Percentiles rank a stretch among this genome's conserved stretches.
These are phyloP conservation scores for Tanytarsus gracilentus DNA, from an alignment of 2,888 invertebrate species.

Conservation along the genomic window DNA sequence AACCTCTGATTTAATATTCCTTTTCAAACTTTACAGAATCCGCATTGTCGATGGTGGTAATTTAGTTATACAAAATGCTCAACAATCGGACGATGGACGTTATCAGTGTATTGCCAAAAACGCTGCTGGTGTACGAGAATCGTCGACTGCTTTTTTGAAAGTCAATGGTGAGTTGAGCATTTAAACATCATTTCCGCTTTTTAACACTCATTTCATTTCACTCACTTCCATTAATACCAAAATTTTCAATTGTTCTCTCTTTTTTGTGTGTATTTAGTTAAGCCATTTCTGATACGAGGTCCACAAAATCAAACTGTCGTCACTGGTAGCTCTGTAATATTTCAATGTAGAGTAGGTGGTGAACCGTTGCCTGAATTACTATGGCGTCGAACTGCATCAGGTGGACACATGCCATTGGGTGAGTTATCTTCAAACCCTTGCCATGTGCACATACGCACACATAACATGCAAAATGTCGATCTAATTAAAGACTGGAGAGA, in stretches of 20 bases:
- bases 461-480: conserved; percentile 14
- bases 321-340: conserved; percentile 67
- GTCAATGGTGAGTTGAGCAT: conserved; percentile 56
- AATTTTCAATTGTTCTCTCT: too few relatives aligned
- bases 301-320: conserved; percentile 72
- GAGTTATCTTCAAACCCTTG: conserved; percentile 15
- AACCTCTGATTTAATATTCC: conserved; percentile 17
- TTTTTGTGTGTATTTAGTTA: too few relatives aligned
- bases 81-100: conserved; percentile 68
- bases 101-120: conserved; percentile 78
- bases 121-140: conserved; percentile 69
- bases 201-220: neutral
- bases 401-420: conserved; percentile 68
- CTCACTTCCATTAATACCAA: neutral
- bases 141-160: conserved; percentile 58
- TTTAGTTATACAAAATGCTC: conserved; percentile 70
- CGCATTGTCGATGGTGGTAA: conserved; percentile 71
- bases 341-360: conserved; percentile 73
- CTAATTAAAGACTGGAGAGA: conserved; percentile 19
- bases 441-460: neutral
- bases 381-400: conserved; percentile 67
- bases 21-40: conserved; percentile 44
- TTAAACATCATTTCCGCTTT: neutral
- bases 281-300: conserved; percentile 73
- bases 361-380: conserved; percentile 72